Evolutionary conservation across 2,888 invertebrate genomes (phyloP), one percentile per base, ranked within the genome.

Genomic region (Clostera curtula): DNA sequence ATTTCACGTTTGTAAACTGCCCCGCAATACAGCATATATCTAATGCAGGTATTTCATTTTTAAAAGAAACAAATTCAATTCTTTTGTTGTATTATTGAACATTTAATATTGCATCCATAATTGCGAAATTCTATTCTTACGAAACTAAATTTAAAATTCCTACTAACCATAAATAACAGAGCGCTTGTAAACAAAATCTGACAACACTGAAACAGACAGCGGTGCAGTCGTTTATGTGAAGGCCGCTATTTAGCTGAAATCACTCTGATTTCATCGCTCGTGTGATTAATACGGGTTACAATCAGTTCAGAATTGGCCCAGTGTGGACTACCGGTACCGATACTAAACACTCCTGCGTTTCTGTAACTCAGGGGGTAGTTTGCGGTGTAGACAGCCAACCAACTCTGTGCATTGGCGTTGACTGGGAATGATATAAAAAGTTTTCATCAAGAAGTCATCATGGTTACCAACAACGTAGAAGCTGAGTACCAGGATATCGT

Each of bases 401-500:
- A n/a, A n/a, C n/a, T n/a, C 28, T 33, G 47, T 40, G 48, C 34
- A 25, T 35, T 27, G n/a, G n/a, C n/a, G n/a, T 20, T 27, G 29
- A 36, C 36, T 29, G 26, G 32, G 24, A 33, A 36, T 30, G 34
- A 43, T 25, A 27, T 31, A 22, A 30, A 46, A 23, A 32, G 43
- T 49, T 44, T 37, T 43, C 31, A 36, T 35, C 41, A 48, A 53
- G 38, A 13, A 18, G 24, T 17, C 24, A 48, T 36, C 42, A 51
- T 55, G 48, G 25, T 32, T 54, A 40, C 46, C 13, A 68, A 58
- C 47, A 65, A 52, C 31, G 52, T 93, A 43, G 92, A 92, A 77
- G 85, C 87, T 27, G 92, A 93, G 76, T 93, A 90, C 76, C 76
- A 85, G 54, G 89, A 90, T 61, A 87, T 93, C 52, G 88, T 87